Conservation (phyloP, 2,113 vertebrate species). For the Haemorhous mexicanus region DNA sequence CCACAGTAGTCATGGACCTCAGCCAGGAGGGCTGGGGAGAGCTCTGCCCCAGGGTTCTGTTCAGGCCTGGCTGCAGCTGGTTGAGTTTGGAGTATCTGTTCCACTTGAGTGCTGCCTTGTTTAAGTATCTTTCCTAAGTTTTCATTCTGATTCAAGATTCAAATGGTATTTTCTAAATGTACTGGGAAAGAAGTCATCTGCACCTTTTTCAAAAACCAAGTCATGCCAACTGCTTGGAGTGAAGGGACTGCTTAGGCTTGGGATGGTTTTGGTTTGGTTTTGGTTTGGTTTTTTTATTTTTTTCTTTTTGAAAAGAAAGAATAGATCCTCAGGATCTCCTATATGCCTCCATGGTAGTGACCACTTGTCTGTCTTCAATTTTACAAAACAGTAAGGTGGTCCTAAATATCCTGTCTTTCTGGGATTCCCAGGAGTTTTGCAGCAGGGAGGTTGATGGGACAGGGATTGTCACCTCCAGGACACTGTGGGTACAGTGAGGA, state of each 20-base stretch:
- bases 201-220: neutral
- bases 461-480: neutral
- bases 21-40: neutral
- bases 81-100: neutral
- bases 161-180: neutral
- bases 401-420: neutral
- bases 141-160: neutral
- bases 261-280: neutral
- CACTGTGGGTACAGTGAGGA: neutral
- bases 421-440: rapidly evolving
- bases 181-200: neutral
- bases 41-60: neutral
- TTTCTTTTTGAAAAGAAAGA: neutral
- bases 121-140: neutral
- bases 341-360: neutral
- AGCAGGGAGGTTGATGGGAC: neutral
- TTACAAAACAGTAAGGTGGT: neutral
- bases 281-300: neutral
- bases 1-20: neutral
- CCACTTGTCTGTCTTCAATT: neutral
- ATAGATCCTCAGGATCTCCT: neutral
- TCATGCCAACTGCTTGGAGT: neutral
- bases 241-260: neutral
- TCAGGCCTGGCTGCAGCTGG: neutral
- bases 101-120: neutral